Evolutionary conservation across 2,888 invertebrate genomes (phyloP).

Genomic region (Chloroclystis v-ata): DNA sequence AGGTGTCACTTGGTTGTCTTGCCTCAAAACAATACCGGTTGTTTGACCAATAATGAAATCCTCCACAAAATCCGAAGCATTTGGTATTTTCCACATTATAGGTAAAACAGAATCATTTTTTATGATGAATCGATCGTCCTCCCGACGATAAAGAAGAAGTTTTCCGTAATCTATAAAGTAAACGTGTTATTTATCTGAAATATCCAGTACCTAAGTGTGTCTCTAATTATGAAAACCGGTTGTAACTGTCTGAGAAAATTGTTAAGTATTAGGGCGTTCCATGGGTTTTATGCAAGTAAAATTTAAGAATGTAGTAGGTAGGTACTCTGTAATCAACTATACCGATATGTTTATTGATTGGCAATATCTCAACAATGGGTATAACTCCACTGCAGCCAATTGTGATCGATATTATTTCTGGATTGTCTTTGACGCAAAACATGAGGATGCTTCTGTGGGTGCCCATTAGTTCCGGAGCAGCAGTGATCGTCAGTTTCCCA

Average conservation of each 20-base stretch:
- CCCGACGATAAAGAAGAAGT: conserved; percentile 69
- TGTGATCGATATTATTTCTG: conserved; percentile 71
- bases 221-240: too few relatives aligned
- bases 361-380: conserved; percentile 70
- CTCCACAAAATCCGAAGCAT: conserved; percentile 55
- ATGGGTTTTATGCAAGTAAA: too few relatives aligned
- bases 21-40: conserved; percentile 60
- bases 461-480: conserved; percentile 60
- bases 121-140: conserved; percentile 68
- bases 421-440: conserved; percentile 78
- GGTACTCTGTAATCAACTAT: too few relatives aligned
- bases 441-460: conserved; percentile 48
- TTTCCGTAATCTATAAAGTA: conserved; percentile 70
- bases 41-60: conserved; percentile 67
- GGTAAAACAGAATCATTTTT: conserved; percentile 77
- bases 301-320: too few relatives aligned
- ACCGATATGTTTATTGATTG: conserved; percentile 60
- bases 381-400: conserved; percentile 72
- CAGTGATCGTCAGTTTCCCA: conserved; percentile 54
- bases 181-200: too few relatives aligned
- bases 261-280: too few relatives aligned
- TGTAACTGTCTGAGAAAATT: too few relatives aligned
- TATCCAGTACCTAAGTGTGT: too few relatives aligned
- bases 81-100: conserved; percentile 75
- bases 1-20: conserved; percentile 66